Evolutionary conservation across 1,140 invertebrate genomes (phyloP).

Genomic region (Argopecten irradians): DNA sequence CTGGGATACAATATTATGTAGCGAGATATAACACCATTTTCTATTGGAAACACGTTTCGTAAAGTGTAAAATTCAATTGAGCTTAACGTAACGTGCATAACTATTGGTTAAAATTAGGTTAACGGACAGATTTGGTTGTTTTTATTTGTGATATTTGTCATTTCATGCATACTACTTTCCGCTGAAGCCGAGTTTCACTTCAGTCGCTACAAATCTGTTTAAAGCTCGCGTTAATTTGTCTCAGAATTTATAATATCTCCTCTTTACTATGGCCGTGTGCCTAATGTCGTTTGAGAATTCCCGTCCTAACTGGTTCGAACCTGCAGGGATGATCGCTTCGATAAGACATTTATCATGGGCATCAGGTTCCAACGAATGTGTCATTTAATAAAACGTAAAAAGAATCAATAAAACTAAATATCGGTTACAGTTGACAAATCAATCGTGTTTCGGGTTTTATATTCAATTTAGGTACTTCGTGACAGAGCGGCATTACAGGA

Average conservation of each 20-base stretch:
- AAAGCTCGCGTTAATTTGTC: background rate
- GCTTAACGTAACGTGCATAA: background rate
- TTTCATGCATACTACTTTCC: background rate
- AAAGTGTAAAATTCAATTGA: no score
- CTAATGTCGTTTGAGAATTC: background rate
- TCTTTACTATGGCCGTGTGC: background rate
- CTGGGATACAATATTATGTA: no score
- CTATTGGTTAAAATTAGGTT: background rate
- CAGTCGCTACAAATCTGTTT: background rate
- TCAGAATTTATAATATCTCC: background rate
- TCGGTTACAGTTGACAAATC: background rate
- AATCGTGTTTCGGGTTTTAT: background rate
- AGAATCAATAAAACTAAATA: background rate
- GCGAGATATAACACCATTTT: no score
- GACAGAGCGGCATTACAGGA: background rate
- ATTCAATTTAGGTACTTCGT: background rate
- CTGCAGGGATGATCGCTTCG: background rate
- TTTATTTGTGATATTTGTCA: background rate
- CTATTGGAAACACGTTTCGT: no score
- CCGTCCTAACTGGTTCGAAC: background rate
- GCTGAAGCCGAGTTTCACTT: background rate
- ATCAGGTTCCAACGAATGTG: background rate
- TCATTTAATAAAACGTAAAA: constrained; percentile 16
- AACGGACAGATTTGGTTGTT: background rate
- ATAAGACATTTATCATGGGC: background rate